Conservation (phyloP, 1,140 invertebrate species). For the Caenorhabditis inopinata region DNA sequence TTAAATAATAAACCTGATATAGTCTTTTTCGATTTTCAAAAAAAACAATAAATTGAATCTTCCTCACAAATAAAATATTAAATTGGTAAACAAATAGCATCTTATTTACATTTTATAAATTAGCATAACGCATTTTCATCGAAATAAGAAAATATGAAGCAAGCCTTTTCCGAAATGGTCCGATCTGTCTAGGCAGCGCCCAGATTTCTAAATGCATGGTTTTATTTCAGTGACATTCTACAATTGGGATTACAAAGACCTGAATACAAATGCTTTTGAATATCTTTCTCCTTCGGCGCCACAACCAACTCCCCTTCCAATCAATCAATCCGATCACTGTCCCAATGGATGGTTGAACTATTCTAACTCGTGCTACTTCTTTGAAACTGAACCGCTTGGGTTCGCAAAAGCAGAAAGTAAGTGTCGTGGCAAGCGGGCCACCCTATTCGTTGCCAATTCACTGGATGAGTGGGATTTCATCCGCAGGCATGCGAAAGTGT, state of each 20-base stretch:
- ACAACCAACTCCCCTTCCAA: background rate
- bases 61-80: no score
- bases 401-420: slow-evolving; percentile 7
- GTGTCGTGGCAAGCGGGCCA: background rate
- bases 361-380: slow-evolving; percentile 10
- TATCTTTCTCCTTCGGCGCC: background rate
- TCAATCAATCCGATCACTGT: background rate
- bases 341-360: background rate
- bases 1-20: no score
- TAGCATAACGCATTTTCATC: no score
- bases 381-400: background rate
- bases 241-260: background rate
- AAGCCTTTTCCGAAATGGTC: no score
- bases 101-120: no score
- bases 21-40: no score
- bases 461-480: background rate
- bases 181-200: no score
- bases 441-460: slow-evolving; percentile 2
- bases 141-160: no score
- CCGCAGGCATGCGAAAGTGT: background rate
- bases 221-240: background rate
- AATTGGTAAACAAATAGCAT: no score
- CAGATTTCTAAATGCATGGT: no score
- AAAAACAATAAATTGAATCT: no score
- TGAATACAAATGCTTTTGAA: background rate